phyloP scores from a whole-genome alignment of 2,113 vertebrate species.

The Pontoporia blainvillei region DNA sequence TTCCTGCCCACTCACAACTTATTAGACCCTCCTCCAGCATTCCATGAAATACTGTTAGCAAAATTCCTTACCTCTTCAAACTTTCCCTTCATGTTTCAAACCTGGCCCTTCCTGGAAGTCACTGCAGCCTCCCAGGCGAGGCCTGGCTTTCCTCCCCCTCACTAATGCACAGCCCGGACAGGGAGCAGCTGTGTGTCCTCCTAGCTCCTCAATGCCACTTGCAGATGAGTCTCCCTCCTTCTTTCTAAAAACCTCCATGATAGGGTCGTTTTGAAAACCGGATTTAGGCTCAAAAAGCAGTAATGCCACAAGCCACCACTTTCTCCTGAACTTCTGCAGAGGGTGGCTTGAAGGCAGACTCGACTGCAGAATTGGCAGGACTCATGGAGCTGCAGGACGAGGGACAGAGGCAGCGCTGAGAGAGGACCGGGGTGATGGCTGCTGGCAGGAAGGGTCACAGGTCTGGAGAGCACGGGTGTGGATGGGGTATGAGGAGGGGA shows the following conservation, averaged over 20 bases:
- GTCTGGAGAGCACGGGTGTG: not conserved
- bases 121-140: not conserved
- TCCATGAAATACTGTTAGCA: not conserved
- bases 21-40: not conserved
- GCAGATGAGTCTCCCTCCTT: not conserved
- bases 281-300: not conserved
- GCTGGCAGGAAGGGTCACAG: not conserved
- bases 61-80: not conserved
- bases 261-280: not conserved
- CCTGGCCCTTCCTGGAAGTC: not conserved
- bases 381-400: not conserved
- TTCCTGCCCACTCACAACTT: not conserved
- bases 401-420: not conserved
- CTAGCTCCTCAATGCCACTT: not conserved
- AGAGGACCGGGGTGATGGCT: rapidly evolving
- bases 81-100: not conserved
- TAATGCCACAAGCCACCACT: not conserved
- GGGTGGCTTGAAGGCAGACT: not conserved
- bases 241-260: not conserved
- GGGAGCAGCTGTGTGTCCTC: not conserved
- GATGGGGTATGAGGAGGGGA: not conserved
- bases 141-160: not conserved
- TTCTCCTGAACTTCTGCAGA: not conserved
- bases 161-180: not conserved
- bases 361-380: not conserved